These are phyloP conservation scores for Turritopsis dohrnii DNA, from an alignment of 30 jellyfish, hydroid and myxozoan genomes.

Conservation along the genomic window DNA sequence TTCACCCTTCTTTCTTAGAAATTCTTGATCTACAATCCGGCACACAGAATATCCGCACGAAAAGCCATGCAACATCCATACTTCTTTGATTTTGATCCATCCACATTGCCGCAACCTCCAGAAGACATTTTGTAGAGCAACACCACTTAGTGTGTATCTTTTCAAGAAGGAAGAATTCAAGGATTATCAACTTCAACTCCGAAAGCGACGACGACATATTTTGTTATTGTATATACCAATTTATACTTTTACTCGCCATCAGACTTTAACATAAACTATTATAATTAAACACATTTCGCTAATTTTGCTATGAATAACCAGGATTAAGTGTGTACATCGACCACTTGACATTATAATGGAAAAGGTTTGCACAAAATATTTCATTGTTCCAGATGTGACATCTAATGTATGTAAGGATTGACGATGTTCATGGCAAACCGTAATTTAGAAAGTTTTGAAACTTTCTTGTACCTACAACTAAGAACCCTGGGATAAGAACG, in stretches of 20 bases:
- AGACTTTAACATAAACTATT: background rate
- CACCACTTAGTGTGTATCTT: background rate
- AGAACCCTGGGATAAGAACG: background rate
- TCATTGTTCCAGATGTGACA: no score
- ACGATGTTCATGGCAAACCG: background rate
- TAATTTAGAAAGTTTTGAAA: background rate
- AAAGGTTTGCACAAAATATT: no score
- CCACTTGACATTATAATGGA: no score
- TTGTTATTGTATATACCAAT: constrained; percentile 1
- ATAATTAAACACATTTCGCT: background rate
- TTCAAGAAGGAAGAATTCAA: background rate
- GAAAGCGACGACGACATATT: no score
- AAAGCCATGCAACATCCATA: constrained; percentile 93
- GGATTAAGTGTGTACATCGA: background rate
- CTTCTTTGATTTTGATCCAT: constrained; percentile 75
- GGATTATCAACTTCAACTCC: background rate
- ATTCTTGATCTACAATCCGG: constrained; percentile 75
- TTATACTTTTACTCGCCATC: constrained; percentile 6
- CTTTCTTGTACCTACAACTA: background rate
- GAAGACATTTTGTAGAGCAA: constrained; percentile 26
- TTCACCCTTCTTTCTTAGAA: constrained; percentile 45
- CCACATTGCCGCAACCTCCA: constrained; percentile 80
- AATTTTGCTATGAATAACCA: background rate
- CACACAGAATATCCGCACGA: constrained; percentile 77
- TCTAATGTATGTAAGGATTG: no score